phyloP scores from a whole-genome alignment of 2,113 vertebrate genomes.

The Rhodinocichla rosea region DNA sequence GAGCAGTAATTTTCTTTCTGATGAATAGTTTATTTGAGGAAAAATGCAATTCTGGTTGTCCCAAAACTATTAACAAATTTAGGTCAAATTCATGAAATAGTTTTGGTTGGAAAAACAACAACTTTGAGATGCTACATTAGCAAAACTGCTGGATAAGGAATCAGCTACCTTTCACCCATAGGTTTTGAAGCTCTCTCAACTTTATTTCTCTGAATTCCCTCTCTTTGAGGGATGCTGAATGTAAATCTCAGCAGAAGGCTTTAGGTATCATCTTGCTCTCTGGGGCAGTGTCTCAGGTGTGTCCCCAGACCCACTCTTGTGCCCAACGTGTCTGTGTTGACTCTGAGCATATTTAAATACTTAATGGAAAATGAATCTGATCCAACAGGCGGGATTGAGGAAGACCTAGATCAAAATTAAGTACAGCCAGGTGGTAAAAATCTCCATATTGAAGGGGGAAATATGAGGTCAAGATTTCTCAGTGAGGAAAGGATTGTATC shows the following conservation, averaged over 20 bases:
- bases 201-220: background rate
- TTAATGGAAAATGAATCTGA: background rate
- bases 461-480: background rate
- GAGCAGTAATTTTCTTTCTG: slow-evolving; percentile 56
- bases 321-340: background rate
- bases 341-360: background rate
- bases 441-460: background rate
- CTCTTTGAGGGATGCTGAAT: background rate
- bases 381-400: background rate
- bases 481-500: background rate
- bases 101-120: slow-evolving; percentile 29
- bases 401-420: background rate
- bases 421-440: background rate
- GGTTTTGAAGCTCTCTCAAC: background rate
- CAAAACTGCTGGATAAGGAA: slow-evolving; percentile 33
- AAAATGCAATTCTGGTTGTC: slow-evolving; percentile 54
- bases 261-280: background rate
- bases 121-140: background rate
- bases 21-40: slow-evolving; percentile 59
- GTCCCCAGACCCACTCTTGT: background rate
- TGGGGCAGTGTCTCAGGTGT: background rate
- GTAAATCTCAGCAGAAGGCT: background rate
- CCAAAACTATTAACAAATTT: slow-evolving; percentile 50
- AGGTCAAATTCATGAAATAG: slow-evolving; percentile 54
- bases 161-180: slow-evolving; percentile 2